Conservation (phyloP, 92 coral and sea anemone species). For the Zoanthus solanderi region DNA sequence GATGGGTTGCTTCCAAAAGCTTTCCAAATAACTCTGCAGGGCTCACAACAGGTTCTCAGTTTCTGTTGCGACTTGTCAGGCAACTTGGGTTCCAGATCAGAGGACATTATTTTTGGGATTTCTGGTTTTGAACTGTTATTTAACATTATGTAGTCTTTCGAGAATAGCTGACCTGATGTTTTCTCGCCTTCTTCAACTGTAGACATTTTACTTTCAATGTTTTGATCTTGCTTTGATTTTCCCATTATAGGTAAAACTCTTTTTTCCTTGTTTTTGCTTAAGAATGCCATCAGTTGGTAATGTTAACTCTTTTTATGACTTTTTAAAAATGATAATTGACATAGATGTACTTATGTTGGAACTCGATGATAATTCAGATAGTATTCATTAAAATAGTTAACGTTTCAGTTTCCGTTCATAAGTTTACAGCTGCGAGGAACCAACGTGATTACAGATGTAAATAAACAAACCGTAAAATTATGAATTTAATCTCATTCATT, state of each 20-base stretch:
- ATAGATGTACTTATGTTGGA: background rate
- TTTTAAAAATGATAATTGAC: background rate
- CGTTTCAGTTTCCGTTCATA: too few relatives aligned
- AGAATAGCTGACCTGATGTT: background rate
- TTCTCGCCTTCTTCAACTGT: background rate
- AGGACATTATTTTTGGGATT: background rate
- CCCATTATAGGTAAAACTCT: slow-evolving; percentile 22
- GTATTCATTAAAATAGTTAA: background rate
- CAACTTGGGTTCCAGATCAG: background rate
- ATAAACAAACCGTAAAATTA: too few relatives aligned
- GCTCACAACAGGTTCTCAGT: background rate
- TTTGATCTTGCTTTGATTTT: background rate
- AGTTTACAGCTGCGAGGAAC: too few relatives aligned
- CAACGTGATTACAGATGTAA: background rate
- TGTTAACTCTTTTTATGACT: background rate
- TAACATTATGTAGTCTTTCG: slow-evolving; percentile 11
- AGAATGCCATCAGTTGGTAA: background rate
- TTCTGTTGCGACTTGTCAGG: background rate
- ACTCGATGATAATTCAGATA: background rate
- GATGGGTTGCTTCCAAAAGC: slow-evolving; percentile 12
- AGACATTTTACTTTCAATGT: background rate
- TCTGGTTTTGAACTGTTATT: background rate
- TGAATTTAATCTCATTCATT: too few relatives aligned
- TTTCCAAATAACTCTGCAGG: background rate
- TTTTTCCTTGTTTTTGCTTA: slow-evolving; percentile 7